These are phyloP conservation scores for Ameiurus melas DNA, from an alignment of 2,113 vertebrate species.

Conservation along the genomic window DNA sequence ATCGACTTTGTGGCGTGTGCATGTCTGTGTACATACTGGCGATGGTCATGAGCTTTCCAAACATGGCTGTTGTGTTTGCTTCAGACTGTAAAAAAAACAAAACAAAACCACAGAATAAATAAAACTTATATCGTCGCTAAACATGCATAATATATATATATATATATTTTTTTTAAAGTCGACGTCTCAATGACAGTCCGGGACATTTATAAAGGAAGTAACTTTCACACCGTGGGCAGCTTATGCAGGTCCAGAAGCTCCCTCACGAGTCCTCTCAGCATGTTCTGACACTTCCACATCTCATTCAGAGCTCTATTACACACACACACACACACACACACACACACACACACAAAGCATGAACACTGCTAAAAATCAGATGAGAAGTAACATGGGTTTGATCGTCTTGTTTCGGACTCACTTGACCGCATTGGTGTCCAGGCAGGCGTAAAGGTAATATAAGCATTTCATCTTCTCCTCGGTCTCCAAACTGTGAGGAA, in stretches of 20 bases:
- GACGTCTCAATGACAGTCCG: background rate
- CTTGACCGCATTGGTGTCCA: conserved; percentile 99
- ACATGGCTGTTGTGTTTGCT: conserved; percentile 92
- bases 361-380: background rate
- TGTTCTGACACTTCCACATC: conserved; percentile 99
- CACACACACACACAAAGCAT: too few relatives aligned
- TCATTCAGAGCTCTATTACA: conserved; percentile 90
- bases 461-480: conserved; percentile 99
- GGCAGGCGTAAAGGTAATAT: conserved; percentile 97
- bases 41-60: conserved; percentile 96
- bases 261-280: conserved; percentile 92
- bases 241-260: conserved; percentile 97
- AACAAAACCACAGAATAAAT: conserved; percentile 9
- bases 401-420: conserved; percentile 69
- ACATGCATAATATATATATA: too few relatives aligned
- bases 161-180: too few relatives aligned
- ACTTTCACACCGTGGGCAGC: conserved; percentile 81
- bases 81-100: conserved; percentile 78
- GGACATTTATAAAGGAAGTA: background rate
- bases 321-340: background rate
- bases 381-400: background rate
- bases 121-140: background rate
- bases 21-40: conserved; percentile 82
- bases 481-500: conserved; percentile 96
- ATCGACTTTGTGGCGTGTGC: background rate